Evolutionary conservation across 2,113 vertebrate species (phyloP).

Genomic region (Rattus rattus): DNA sequence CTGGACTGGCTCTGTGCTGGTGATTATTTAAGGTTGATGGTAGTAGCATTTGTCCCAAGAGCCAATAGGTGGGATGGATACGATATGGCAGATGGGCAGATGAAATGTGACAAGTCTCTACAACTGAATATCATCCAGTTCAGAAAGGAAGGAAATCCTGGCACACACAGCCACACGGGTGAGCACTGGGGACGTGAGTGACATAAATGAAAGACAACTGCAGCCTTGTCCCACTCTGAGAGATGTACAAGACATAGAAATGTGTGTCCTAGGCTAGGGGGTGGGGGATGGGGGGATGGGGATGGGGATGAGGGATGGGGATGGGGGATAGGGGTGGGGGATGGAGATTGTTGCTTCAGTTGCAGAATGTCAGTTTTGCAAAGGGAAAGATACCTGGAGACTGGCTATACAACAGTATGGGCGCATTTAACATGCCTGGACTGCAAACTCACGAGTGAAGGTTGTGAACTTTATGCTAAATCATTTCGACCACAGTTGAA

Average conservation of each 20-base stretch:
- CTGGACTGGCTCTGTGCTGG: background rate
- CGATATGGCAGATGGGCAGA: background rate
- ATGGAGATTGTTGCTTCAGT: background rate
- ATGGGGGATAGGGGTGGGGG: background rate
- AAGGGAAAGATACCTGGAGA: conserved; percentile 13
- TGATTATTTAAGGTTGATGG: background rate
- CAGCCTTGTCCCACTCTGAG: background rate
- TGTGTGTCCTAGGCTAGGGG: background rate
- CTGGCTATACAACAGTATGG: background rate
- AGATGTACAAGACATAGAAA: background rate
- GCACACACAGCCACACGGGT: background rate
- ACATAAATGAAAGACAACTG: background rate
- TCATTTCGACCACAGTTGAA: background rate
- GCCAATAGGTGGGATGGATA: background rate
- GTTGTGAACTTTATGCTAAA: background rate
- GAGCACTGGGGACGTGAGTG: background rate
- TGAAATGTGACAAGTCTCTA: background rate
- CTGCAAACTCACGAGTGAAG: background rate
- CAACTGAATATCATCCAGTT: background rate
- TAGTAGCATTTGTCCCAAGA: background rate
- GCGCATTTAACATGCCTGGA: background rate
- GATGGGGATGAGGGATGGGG: background rate
- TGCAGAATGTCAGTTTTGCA: conserved; percentile 14
- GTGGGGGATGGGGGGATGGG: background rate
- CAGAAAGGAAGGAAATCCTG: background rate